Percentiles rank a stretch among this genome's conserved stretches.
phyloP scores from a whole-genome alignment of 2,797 vertebrate genomes.

The Peromyscus nudipes region DNA sequence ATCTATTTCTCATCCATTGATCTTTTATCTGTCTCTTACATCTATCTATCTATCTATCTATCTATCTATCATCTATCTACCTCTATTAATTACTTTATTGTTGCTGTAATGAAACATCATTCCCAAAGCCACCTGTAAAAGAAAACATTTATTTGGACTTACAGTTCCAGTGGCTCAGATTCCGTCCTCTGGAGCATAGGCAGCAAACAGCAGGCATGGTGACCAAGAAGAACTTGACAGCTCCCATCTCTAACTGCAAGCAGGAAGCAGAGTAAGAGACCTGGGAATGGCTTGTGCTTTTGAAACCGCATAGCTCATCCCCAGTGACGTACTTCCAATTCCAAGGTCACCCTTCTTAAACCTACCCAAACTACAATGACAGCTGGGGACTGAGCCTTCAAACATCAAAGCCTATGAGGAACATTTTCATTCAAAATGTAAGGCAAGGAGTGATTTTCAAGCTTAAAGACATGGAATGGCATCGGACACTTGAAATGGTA shows the following conservation, averaged over 20 bases:
- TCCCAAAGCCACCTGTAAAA: neutral
- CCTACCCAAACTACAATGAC: neutral
- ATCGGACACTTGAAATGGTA: neutral
- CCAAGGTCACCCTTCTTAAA: neutral
- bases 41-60: neutral
- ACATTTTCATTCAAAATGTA: no score
- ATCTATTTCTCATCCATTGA: neutral
- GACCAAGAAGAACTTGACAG: neutral
- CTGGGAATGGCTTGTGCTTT: neutral
- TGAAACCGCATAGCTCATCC: neutral
- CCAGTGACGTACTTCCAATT: neutral
- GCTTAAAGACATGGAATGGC: neutral
- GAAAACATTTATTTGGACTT: neutral
- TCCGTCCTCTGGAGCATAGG: neutral
- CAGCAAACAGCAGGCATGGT: neutral
- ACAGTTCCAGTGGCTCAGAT: neutral
- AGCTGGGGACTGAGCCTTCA: no score
- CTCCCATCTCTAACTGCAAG: neutral
- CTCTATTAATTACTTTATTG: neutral
- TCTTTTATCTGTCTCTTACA: neutral
- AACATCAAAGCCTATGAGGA: neutral
- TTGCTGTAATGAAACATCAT: neutral
- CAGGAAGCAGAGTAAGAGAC: neutral
- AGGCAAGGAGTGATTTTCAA: neutral
- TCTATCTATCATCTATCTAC: neutral